phyloP scores from a whole-genome alignment of 2,113 vertebrate species.

The Vicugna pacos region DNA sequence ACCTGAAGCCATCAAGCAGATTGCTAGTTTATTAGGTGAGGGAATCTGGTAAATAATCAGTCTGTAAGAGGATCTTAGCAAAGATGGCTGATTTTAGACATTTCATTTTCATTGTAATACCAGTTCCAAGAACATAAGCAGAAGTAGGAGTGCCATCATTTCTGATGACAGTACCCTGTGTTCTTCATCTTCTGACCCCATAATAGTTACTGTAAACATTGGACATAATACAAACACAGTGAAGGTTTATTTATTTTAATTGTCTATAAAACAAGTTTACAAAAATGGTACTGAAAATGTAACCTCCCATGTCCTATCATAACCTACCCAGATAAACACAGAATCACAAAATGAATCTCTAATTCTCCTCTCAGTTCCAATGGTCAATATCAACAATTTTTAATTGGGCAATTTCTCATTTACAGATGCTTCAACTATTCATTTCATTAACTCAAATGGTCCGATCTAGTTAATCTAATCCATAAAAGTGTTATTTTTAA shows the following conservation, averaged over 20 bases:
- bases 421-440: constrained; percentile 3
- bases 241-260: not conserved
- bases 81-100: not conserved
- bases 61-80: not conserved
- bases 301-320: not conserved
- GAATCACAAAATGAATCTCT: constrained; percentile 18
- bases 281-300: not conserved
- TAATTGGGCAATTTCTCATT: not conserved
- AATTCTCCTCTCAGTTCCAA: not conserved
- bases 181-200: not conserved
- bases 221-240: not conserved
- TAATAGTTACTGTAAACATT: not conserved
- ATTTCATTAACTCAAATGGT: constrained; percentile 21
- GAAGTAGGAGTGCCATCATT: not conserved
- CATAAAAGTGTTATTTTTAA: constrained; percentile 48
- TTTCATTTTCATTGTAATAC: not conserved
- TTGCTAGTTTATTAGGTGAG: not conserved
- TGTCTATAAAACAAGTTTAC: not conserved
- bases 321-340: not conserved
- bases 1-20: not conserved
- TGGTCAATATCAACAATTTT: constrained; percentile 25
- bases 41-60: not conserved
- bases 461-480: not conserved
- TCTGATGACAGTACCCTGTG: not conserved
- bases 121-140: not conserved